Evolutionary conservation across 2,113 vertebrate genomes (phyloP), one percentile per base, ranked within the genome.

Genomic region (Silurus meridionalis): DNA sequence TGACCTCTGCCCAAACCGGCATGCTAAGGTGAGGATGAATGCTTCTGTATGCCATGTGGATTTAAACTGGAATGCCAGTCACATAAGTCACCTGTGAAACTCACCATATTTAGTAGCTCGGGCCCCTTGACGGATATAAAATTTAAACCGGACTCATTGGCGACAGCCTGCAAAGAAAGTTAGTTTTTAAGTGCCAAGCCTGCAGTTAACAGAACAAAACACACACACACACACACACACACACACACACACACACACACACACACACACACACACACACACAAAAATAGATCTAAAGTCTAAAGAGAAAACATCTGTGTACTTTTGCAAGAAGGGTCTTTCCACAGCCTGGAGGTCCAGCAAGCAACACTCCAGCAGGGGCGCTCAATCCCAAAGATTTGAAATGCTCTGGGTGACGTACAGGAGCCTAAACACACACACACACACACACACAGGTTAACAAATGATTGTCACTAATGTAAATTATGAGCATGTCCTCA

Each of bases 121-220:
- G 98, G 98, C 52, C 98, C 98, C 86, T 99, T 99, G 78, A 99
- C 98, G 52, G 98, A 99, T 92, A 99, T 98, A 93, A 99, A 99
- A 91, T 99, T 99, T 77, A 99, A 94, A 77, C 98, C 98, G 23
- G 98, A 98, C 83, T 99, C 98, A 23, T 99, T 99, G 87, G 98
- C 98, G 28, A 99, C 96, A 0, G 98, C 98, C 98, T 99, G 89
- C 89, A 91, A 2, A 85, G 4, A 86, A 10, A 25, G 81, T 53
- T 72, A 50, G 85, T 86, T 10, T 25, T 25, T 28, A 63, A 63
- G 1, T n/a, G 46, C 2, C 37, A 48, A 53, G 1, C n/a, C 19
- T 50, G 69, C 14, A 6, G 19, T 75, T 75, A 23, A 53, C 48
- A 6, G 23, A 53, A 11, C 23, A 19, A 5, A 23, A 77, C 0